Evolutionary conservation across 2,888 invertebrate genomes (phyloP).

Genomic region (Odontothrips loti): DNA sequence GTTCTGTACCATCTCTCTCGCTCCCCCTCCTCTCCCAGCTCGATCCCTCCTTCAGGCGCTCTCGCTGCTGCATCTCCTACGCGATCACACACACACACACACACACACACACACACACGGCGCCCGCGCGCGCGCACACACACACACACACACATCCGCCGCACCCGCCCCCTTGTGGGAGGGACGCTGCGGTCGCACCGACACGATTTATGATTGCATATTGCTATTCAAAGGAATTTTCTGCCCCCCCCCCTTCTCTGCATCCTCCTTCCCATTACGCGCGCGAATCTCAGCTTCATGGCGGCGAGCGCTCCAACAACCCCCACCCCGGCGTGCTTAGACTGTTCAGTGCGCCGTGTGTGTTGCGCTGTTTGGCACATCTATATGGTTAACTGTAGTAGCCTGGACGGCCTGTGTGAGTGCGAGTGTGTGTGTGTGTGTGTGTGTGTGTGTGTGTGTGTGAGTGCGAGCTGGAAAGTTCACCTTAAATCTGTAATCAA

Average conservation of each 20-base stretch:
- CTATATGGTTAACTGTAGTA: background rate
- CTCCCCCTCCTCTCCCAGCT: background rate
- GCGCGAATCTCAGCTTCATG: background rate
- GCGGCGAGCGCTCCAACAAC: background rate
- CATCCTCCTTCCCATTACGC: background rate
- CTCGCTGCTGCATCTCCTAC: background rate
- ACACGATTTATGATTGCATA: slow-evolving; percentile 23
- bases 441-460: background rate
- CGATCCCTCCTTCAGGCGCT: background rate
- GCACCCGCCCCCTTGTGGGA: slow-evolving; percentile 23
- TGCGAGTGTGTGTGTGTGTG: background rate
- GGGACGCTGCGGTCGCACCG: background rate
- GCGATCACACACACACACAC: background rate
- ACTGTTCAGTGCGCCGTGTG: too few species aligned
- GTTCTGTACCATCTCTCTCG: background rate
- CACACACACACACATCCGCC: background rate
- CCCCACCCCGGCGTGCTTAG: background rate
- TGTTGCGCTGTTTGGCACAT: too few species aligned
- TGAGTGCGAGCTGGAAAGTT: background rate
- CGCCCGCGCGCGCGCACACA: too few species aligned
- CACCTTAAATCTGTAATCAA: too few species aligned
- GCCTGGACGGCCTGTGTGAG: background rate
- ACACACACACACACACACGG: background rate
- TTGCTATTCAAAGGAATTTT: slow-evolving; percentile 20
- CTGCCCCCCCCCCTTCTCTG: background rate